phyloP scores from a whole-genome alignment of 1,140 invertebrate species.

The Thaumetopoea pityocampa region DNA sequence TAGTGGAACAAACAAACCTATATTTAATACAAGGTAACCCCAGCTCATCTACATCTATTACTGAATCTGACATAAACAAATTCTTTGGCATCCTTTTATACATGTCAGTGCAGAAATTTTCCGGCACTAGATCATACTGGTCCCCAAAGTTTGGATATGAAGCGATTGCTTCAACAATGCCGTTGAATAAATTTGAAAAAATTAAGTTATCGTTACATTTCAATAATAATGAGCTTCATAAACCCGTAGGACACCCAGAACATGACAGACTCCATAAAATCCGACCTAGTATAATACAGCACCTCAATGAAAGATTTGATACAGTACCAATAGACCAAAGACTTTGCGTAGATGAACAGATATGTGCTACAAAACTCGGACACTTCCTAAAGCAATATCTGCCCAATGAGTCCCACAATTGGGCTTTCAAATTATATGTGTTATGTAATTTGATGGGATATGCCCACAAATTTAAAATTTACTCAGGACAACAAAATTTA shows the following conservation, averaged over 20 bases:
- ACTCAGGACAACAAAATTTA: slow-evolving; percentile 26
- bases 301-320: slow-evolving; percentile 47
- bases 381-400: slow-evolving; percentile 33
- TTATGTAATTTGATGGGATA: slow-evolving; percentile 30
- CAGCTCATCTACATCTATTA: slow-evolving; percentile 26
- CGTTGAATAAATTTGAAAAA: slow-evolving; percentile 46
- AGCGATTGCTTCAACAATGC: slow-evolving; percentile 40
- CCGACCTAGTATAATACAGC: slow-evolving; percentile 43
- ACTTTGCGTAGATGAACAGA: slow-evolving; percentile 33
- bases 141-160: slow-evolving; percentile 32
- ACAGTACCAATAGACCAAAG: slow-evolving; percentile 40
- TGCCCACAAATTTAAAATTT: slow-evolving; percentile 27
- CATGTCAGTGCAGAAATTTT: slow-evolving; percentile 30
- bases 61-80: slow-evolving; percentile 29
- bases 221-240: slow-evolving; percentile 35
- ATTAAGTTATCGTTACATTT: slow-evolving; percentile 41
- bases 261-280: slow-evolving; percentile 52
- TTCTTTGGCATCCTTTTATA: slow-evolving; percentile 27
- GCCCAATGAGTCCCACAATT: slow-evolving; percentile 40
- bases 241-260: slow-evolving; percentile 38
- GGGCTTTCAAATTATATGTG: slow-evolving; percentile 47
- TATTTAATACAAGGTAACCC: slow-evolving; percentile 33
- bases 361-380: slow-evolving; percentile 29
- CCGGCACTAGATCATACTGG: slow-evolving; percentile 29
- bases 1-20: slow-evolving; percentile 33